These are phyloP conservation scores for Epirrita christyi DNA, from an alignment of 2,888 invertebrate species.

Conservation along the genomic window DNA sequence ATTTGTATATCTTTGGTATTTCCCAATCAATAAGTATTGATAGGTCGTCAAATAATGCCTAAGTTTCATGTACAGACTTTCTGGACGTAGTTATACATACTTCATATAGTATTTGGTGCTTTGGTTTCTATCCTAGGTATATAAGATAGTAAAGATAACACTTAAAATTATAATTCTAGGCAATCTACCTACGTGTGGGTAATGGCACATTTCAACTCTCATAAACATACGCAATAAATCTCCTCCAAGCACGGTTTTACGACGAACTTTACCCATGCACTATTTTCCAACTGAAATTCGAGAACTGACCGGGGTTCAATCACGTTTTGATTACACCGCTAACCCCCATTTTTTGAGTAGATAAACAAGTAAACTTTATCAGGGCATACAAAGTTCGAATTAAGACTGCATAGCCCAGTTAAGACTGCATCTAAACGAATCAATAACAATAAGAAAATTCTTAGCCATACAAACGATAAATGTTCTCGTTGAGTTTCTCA, in stretches of 20 bases:
- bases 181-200: slow-evolving; percentile 6
- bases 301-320: slow-evolving; percentile 36
- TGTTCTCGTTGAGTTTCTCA: slow-evolving; percentile 20
- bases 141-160: not conserved
- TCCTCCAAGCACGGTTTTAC: slow-evolving; percentile 29
- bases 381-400: slow-evolving; percentile 7
- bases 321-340: slow-evolving; percentile 28
- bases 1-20: slow-evolving; percentile 1
- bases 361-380: slow-evolving; percentile 19
- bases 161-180: slow-evolving; percentile 3
- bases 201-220: slow-evolving; percentile 32
- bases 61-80: not conserved
- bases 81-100: not conserved
- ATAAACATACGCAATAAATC: slow-evolving; percentile 35
- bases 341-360: slow-evolving; percentile 29
- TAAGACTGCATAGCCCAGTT: too few relatives aligned
- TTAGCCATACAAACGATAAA: slow-evolving; percentile 4
- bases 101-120: not conserved
- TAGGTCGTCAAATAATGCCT: not conserved
- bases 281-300: slow-evolving; percentile 35
- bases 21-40: not conserved
- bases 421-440: not conserved
- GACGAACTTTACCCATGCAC: slow-evolving; percentile 36
- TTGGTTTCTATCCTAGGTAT: not conserved
- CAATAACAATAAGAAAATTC: slow-evolving; percentile 5